Percentiles rank a stretch among this genome's conserved stretches.
Evolutionary conservation across 2,113 vertebrate species (phyloP).

Genomic region (Donacobius atricapilla): DNA sequence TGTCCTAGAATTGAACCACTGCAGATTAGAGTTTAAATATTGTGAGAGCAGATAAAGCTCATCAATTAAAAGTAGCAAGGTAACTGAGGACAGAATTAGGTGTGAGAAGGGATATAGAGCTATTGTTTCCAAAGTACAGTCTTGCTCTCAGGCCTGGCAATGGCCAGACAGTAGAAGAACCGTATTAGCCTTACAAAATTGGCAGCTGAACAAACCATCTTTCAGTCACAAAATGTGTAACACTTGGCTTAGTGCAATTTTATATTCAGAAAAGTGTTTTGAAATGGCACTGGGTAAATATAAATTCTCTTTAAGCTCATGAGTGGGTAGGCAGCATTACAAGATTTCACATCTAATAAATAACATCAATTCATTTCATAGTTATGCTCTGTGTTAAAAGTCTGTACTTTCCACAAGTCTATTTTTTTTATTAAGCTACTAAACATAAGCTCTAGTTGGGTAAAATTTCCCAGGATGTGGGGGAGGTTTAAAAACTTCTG

Average conservation of each 20-base stretch:
- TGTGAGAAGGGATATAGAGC: not conserved
- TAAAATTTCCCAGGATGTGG: not conserved
- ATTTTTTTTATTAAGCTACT: not conserved
- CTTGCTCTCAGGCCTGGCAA: not conserved
- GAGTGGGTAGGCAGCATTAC: not conserved
- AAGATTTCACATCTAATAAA: conserved; percentile 10
- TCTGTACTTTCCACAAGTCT: not conserved
- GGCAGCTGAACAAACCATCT: conserved; percentile 23
- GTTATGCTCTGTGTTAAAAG: not conserved
- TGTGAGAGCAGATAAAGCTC: not conserved
- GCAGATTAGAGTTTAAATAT: not conserved
- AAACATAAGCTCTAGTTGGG: not conserved
- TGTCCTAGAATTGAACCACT: not conserved
- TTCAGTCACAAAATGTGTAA: conserved; percentile 16
- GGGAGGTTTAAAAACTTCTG: not conserved
- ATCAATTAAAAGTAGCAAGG: not conserved
- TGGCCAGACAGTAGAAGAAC: not conserved
- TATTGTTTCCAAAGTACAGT: not conserved
- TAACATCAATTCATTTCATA: not conserved
- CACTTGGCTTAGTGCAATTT: not conserved
- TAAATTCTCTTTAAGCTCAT: not conserved
- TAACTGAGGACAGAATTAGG: not conserved
- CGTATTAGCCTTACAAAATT: not conserved
- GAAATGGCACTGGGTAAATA: not conserved
- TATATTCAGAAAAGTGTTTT: not conserved